phyloP scores from a whole-genome alignment of 2,888 invertebrate species.

The Ornithoptera alexandrae region DNA sequence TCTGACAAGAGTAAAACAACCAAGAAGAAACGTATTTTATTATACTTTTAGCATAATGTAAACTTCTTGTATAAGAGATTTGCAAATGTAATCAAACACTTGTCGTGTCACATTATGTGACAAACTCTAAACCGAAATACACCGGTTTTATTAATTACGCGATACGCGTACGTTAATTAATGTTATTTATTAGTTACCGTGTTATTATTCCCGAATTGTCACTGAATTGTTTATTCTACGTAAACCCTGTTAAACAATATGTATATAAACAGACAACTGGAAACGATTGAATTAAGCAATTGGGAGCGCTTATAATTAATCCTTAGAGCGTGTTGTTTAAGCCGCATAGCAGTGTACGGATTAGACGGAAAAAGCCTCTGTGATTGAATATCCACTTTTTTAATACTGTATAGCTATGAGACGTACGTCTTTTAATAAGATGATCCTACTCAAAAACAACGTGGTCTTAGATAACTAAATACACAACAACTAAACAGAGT shows the following conservation, averaged over 20 bases:
- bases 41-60: background rate
- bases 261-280: background rate
- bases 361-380: background rate
- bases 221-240: background rate
- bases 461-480: too few species aligned
- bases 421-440: too few species aligned
- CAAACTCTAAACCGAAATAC: constrained; percentile 7
- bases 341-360: background rate
- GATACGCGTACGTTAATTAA: constrained; percentile 19
- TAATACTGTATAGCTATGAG: too few species aligned
- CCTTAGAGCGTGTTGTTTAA: background rate
- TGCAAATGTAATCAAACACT: constrained; percentile 8
- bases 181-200: constrained; percentile 20
- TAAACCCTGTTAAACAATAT: background rate
- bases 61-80: background rate
- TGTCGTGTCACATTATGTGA: constrained; percentile 11
- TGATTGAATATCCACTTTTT: background rate
- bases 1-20: too few species aligned
- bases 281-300: constrained; percentile 5
- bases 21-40: too few species aligned
- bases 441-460: too few species aligned
- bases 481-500: too few species aligned
- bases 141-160: constrained; percentile 16
- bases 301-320: background rate
- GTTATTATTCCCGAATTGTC: constrained; percentile 9